These are phyloP conservation scores for Papilio dardanus DNA, from an alignment of 1,140 invertebrate genomes.

Conservation along the genomic window DNA sequence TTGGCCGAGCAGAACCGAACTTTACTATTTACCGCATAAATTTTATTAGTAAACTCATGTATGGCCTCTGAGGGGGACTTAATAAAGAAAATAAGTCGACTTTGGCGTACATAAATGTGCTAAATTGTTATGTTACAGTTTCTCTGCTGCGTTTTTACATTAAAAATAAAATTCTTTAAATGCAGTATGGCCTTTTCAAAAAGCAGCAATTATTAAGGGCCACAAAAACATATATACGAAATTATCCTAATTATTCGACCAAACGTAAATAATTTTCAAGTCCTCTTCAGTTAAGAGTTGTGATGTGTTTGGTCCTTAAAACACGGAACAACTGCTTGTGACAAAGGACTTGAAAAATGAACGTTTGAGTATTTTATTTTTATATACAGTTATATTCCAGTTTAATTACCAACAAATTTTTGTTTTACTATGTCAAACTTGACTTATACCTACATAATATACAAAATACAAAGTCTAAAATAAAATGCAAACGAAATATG, in stretches of 20 bases:
- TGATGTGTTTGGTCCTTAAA: constrained; percentile 3
- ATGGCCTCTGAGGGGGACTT: not conserved
- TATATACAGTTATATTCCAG: not conserved
- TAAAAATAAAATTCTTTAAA: too few relatives aligned
- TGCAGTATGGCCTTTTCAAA: not conserved
- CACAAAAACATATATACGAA: not conserved
- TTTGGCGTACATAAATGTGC: too few relatives aligned
- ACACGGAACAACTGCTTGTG: not conserved
- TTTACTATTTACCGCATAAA: not conserved
- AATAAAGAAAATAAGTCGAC: too few relatives aligned
- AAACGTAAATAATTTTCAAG: not conserved
- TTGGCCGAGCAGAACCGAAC: not conserved
- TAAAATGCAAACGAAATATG: not conserved
- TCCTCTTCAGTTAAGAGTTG: not conserved
- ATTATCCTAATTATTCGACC: not conserved
- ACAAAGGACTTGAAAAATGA: constrained; percentile 12
- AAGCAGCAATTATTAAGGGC: not conserved
- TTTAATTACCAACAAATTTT: constrained; percentile 1
- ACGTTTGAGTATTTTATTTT: not conserved
- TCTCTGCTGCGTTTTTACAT: too few relatives aligned
- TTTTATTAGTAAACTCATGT: not conserved
- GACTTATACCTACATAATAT: not conserved
- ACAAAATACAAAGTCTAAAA: not conserved
- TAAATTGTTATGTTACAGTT: too few relatives aligned
- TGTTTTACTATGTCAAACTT: too few relatives aligned